Conservation (phyloP, 2,797 vertebrate genomes). For the Pangasius larnaudii region DNA sequence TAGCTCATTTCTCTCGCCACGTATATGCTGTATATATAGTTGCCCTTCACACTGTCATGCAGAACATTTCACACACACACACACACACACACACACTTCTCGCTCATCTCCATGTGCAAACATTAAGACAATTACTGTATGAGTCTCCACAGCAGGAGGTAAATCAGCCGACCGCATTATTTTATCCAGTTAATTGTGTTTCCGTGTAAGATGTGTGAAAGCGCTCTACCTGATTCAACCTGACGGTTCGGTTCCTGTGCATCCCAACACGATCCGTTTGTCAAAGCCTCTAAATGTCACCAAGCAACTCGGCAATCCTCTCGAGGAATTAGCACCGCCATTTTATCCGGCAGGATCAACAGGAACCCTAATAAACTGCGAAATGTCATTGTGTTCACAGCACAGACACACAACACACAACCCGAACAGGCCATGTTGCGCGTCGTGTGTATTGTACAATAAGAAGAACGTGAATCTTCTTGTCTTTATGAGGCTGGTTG, state of each 20-base stretch:
- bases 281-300: constrained; percentile 33
- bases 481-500: not conserved
- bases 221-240: not conserved
- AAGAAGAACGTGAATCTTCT: not conserved
- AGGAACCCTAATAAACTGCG: constrained; percentile 15
- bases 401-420: not conserved
- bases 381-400: constrained; percentile 22
- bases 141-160: not conserved
- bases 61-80: not conserved
- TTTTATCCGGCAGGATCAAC: not conserved
- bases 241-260: not conserved
- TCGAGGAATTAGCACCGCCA: not conserved
- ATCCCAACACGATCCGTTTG: not conserved
- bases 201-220: not conserved
- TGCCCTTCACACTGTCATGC: not conserved
- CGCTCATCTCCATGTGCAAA: not conserved
- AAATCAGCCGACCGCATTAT: not conserved
- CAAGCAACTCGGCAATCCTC: not conserved
- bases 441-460: not conserved
- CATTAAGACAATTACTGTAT: not conserved
- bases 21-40: not conserved
- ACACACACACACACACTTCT: not conserved
- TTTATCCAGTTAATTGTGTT: not conserved
- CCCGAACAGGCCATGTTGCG: not conserved
- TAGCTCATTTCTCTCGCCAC: not conserved